phyloP scores from a whole-genome alignment of 2,113 vertebrate genomes.

The Tricholaema leucomelas region DNA sequence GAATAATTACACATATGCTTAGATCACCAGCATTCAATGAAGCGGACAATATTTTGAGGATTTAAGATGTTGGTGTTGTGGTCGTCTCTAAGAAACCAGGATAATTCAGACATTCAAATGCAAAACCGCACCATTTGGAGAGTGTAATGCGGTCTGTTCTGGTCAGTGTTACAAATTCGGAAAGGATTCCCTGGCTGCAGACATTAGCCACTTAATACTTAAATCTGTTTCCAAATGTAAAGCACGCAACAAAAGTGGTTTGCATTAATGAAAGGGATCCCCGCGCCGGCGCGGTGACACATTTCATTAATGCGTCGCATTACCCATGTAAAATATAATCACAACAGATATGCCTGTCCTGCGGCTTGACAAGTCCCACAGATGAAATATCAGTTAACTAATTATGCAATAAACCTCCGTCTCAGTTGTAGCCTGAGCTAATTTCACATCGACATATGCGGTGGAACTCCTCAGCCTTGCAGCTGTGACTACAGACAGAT shows the following conservation, averaged over 20 bases:
- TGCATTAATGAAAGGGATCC: slow-evolving; percentile 80
- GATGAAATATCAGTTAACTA: slow-evolving; percentile 68
- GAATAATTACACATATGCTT: slow-evolving; percentile 96
- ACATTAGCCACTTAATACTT: slow-evolving; percentile 87
- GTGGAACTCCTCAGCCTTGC: neutral
- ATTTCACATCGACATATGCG: slow-evolving; percentile 35
- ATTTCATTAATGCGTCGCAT: slow-evolving; percentile 75
- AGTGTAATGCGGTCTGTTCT: slow-evolving; percentile 88
- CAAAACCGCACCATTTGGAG: slow-evolving; percentile 87
- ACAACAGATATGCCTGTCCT: slow-evolving; percentile 64
- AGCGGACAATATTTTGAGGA: slow-evolving; percentile 92
- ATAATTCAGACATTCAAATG: slow-evolving; percentile 93
- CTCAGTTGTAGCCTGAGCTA: neutral
- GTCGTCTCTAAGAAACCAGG: slow-evolving; percentile 87
- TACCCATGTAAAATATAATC: slow-evolving; percentile 78
- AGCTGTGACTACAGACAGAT: neutral
- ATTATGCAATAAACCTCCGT: slow-evolving; percentile 47
- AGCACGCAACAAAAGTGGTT: slow-evolving; percentile 83
- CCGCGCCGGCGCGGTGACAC: slow-evolving; percentile 55
- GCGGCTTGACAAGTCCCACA: slow-evolving; percentile 48
- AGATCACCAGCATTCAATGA: slow-evolving; percentile 89
- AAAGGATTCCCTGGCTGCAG: slow-evolving; percentile 83
- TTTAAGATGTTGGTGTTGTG: slow-evolving; percentile 91
- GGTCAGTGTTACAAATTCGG: slow-evolving; percentile 86
- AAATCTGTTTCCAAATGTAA: slow-evolving; percentile 89